Base-by-base conservation (phyloP, 2,888 invertebrate genomes). In the Incurvaria masculella region DNA sequence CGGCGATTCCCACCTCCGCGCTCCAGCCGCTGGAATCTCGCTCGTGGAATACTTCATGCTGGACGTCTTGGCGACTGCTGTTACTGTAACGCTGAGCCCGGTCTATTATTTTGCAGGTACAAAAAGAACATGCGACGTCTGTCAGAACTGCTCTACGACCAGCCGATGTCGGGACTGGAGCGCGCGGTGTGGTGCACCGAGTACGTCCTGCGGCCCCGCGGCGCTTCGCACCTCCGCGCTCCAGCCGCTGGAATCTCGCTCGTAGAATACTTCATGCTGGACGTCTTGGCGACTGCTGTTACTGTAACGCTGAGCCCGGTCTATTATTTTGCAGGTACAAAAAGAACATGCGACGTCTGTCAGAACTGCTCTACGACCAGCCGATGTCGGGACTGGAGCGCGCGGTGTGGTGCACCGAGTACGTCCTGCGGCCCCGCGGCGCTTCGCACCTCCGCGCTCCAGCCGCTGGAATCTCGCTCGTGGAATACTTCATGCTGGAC, bases 1-100 rank as follows among this genome's bases (percentile, higher is more conserved):
- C 19, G 76, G 78, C 1, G 74, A 79, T 1, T 61, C 61, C 5
- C 70, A 73, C 53, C 62, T 81, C 5, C 69, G 72, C 11, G 72
- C 79, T 10, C 64, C 78, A 14, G 65, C 63, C 2, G 66, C 71
- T 5, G 73, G 72, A 17, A 51, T 68, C 10, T 61, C 69, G 6
- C 66, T 66, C 52, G 57, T 64, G 47, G 64, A 69, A 55, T 76
- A 76, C 52, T 72, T 69, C 46, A 56, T 75, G 57, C 45, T 80
- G 43, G 78, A 81, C 47, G 51, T 44, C 46, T 42, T 45, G 43
- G 47, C 26, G 51, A 49, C 46, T 42, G 45, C 39, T 45, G 23
- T 23, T 50, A 45, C 47, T 48, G 50, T 43, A 47, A 47, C 39
- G 17, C 44, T 38, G 19, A 44, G 48, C 48, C 49, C 42, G 49